Evolutionary conservation across 2,113 vertebrate species (phyloP).

Genomic region (Hippolais icterina): DNA sequence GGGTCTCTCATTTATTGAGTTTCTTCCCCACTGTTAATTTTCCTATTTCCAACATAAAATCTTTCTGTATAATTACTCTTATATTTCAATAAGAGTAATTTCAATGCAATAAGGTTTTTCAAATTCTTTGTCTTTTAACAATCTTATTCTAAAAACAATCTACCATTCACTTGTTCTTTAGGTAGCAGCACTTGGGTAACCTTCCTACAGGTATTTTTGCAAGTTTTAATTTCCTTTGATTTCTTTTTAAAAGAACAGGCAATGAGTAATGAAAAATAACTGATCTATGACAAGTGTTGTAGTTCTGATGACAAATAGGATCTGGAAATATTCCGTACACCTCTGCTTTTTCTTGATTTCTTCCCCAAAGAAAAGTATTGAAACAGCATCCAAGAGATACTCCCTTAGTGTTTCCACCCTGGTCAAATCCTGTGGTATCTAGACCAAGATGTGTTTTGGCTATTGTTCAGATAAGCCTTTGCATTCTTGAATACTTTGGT

Average conservation of each 20-base stretch:
- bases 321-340: background rate
- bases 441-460: background rate
- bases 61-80: background rate
- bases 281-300: background rate
- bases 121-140: background rate
- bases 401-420: background rate
- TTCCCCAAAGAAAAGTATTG: background rate
- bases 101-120: background rate
- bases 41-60: background rate
- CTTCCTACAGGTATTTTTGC: background rate
- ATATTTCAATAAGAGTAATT: background rate
- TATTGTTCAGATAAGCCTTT: background rate
- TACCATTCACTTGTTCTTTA: background rate
- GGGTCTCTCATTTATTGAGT: background rate
- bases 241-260: background rate
- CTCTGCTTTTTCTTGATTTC: background rate
- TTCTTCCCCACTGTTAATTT: background rate
- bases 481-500: background rate
- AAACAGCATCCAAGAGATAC: background rate
- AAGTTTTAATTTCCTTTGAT: background rate
- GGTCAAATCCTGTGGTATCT: background rate
- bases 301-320: background rate
- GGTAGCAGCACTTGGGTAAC: background rate
- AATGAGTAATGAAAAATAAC: background rate
- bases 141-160: background rate